Base-by-base conservation (phyloP, 2,797 vertebrate genomes). In the Arremon brunneinucha region DNA sequence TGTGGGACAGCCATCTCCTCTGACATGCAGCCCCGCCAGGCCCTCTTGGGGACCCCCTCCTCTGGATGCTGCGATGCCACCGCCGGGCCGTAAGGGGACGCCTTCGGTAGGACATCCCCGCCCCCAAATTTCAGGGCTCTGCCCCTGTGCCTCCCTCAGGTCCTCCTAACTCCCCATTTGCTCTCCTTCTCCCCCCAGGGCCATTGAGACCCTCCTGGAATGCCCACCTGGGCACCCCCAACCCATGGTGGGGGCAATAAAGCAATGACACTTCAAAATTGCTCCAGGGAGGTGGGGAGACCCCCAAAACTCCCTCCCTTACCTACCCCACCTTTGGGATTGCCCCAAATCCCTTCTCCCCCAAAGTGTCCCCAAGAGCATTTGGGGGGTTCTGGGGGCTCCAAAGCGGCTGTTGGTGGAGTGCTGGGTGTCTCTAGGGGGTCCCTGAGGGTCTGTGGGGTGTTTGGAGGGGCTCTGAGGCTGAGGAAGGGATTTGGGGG, bases 371-470 rank as follows among this genome's bases (percentile, higher is more conserved):
- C 8, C 13, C 30, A 56, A 1, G 20, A 56, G 19, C 43, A 56
- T 64, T 34, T 41, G 16, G 11, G 28, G 30, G 7, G 2, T 53
- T 63, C 27, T n/a, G n/a, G 39, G 18, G 9, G 4, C 47, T 39
- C 49, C 8, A 10, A 22, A 17, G 59, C 15, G 20, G 49, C 24
- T 53, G 23, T 34, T 47, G 41, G 8, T 20, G 34, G 5, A 12
- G 16, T 56, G 24, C 13, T 49, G 20, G 24, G 5, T 47, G 34
- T 72, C 41, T 56, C 24, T 7, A 3, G 34, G 12, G 49, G 12
- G 3, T 46, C n/a, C 1, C 0, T 35, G 41, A 46, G 41, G 19
- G 8, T 55, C 18, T 30, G 0, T 15, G 30, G 7, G 15, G 12
- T 55, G 49, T 72, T 39, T 30, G 59, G 34, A 39, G 34, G 24